Base-by-base conservation (phyloP, 1,140 invertebrate genomes). In the Globodera rostochiensis region DNA sequence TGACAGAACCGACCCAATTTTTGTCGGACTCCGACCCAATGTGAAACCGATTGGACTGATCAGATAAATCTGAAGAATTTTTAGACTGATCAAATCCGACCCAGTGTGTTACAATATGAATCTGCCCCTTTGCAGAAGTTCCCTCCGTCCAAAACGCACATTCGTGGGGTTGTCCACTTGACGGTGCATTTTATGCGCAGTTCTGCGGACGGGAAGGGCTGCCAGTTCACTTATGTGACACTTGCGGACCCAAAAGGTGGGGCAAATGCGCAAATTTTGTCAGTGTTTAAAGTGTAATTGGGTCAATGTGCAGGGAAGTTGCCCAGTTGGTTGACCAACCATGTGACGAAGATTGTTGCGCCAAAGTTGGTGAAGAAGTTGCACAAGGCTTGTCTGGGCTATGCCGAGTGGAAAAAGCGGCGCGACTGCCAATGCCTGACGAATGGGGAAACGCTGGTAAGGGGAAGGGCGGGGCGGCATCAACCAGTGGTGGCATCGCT, bases 301-400 rank as follows among this genome's bases (percentile, higher is more conserved):
- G 0, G 3, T 79, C 67, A 76, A 71, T 79, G 83, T 88, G 6
- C 79, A 91, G 91, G 91, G 79, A 94, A 94, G 84, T 90, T 96
- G 80, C 95, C 95, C 13, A 93, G 93, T 11, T 96, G 95, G 95
- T 91, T 95, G 69, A 94, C 96, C 19, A 96, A 96, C 90, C 94
- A 94, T 91, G 92, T 94, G 73, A 95, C 95, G 49, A 94, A 95
- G 85, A 94, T 94, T 87, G 92, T 95, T 88, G 95, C 94, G 6
- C 95, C 95, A 25, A 94, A 94, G 90, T 90, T 95, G 80, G 93
- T 95, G 7, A 93, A 94, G 88, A 93, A 94, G 86, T 91, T 96
- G 73, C 93, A 94, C 80, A 94, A 95, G 88, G 95, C 95, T 11
- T 93, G 94, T 25, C 88, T 93, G 21, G 93, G 93, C 46, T 95